Evolutionary conservation across 2,888 invertebrate species (phyloP), one percentile per base, ranked within the genome.

Genomic region (Synanthedon andrenaeformis): DNA sequence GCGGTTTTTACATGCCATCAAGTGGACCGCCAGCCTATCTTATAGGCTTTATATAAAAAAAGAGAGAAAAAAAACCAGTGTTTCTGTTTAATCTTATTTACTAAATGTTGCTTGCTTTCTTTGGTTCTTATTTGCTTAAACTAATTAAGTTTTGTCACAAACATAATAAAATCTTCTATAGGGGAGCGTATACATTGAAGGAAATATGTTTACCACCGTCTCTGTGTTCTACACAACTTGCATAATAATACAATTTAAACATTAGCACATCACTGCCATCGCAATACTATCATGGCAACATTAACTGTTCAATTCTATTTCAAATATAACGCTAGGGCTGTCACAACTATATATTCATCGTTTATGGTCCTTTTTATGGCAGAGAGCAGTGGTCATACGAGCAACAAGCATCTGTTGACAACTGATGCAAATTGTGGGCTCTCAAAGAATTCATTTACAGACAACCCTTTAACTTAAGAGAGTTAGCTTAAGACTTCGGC

Each of bases 121-220:
- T 4, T 23, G 1, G 1, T 23, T 23, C 6, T 35, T 52, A 50
- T 41, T 42, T 52, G 49, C 45, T 52, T 52, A 56, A 51, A 41
- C 41, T 52, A 48, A 56, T 54, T 45, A 52, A 52, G 54, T 56
- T 53, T 54, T 52, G 19, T 52, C 48, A 42, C 19, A 17, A 51
- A 54, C 51, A 51, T 51, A 53, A 51, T 51, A 53, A 50, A 51
- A 53, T 53, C 53, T 51, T 45, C 35, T 45, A 23, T 51, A 51
- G 23, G 53, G 35, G n/a, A 42, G 53, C 45, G 41, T 41, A 51
- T 52, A 42, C 23, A 42, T 45, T 52, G 23, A n/a, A 28, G 52
- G 23, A n/a, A 42, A 52, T 42, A 45, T 52, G 52, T 45, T 52
- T 12, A 51, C 28, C 28, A n/a, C 35, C 13, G 45, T 45, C 45